Evolutionary conservation across 2,888 invertebrate genomes (phyloP).

Genomic region (Celastrina argiolus): DNA sequence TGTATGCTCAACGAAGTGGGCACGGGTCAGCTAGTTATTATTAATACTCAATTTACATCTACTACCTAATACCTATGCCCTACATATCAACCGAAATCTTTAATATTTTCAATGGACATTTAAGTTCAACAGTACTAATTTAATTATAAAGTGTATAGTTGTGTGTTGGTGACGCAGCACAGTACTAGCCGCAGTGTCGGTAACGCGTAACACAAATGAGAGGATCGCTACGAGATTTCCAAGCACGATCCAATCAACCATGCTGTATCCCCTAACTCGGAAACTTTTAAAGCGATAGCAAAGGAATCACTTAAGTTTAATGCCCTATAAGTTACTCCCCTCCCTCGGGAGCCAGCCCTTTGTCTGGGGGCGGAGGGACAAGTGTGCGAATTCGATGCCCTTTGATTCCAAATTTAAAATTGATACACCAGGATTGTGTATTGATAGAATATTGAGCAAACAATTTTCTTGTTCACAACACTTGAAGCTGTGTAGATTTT

Average conservation of each 20-base stretch:
- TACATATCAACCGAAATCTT: no score
- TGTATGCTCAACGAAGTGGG: no score
- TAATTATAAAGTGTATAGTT: no score
- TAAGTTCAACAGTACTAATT: no score
- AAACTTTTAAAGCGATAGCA: conserved; percentile 58
- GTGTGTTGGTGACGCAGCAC: no score
- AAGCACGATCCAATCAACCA: conserved; percentile 23
- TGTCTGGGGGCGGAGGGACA: conserved; percentile 49
- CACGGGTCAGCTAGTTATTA: no score
- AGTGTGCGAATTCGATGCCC: conserved; percentile 43
- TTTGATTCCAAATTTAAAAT: conserved; percentile 28
- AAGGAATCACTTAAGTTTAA: conserved; percentile 71
- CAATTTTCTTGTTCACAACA: conserved; percentile 9
- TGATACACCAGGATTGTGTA: not conserved
- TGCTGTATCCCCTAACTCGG: conserved; percentile 33
- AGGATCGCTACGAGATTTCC: not conserved
- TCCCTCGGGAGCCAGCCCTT: conserved; percentile 53
- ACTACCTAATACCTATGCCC: no score
- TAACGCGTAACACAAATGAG: no score
- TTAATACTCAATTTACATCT: no score
- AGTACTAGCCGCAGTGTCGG: no score
- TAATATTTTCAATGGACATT: no score
- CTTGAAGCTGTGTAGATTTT: not conserved
- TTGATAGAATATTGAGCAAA: not conserved
- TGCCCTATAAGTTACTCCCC: conserved; percentile 62